Evolutionary conservation across 1,140 invertebrate genomes (phyloP).

Genomic region (Melanaphis sacchari): DNA sequence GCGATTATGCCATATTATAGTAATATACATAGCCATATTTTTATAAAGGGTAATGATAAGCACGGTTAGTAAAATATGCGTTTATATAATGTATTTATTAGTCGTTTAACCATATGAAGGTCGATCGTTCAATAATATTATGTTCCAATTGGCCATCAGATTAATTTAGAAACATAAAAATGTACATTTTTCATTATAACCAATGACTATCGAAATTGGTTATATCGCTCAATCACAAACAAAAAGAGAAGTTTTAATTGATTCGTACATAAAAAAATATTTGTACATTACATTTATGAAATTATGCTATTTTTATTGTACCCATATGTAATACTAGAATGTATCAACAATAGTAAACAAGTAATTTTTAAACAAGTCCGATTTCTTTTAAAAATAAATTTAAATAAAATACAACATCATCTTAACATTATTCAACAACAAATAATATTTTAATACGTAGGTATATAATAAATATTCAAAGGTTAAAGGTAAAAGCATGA

Average conservation of each 20-base stretch:
- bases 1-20: neutral
- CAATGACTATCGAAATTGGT: neutral
- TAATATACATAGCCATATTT: neutral
- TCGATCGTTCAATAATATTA: neutral
- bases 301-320: neutral
- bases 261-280: neutral
- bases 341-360: neutral
- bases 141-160: neutral
- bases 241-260: neutral
- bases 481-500: too few species aligned
- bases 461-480: neutral
- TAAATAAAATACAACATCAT: neutral
- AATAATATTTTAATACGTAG: neutral
- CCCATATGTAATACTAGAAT: neutral
- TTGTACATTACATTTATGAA: neutral
- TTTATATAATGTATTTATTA: neutral
- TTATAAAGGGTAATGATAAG: neutral
- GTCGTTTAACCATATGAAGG: neutral
- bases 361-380: neutral
- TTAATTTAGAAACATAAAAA: conserved; percentile 10
- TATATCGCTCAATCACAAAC: neutral
- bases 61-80: neutral
- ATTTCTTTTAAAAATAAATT: neutral
- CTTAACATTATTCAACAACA: neutral
- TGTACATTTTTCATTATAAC: neutral